Evolutionary conservation across 2,113 vertebrate species (phyloP).

Genomic region (Ploceus nigricollis): DNA sequence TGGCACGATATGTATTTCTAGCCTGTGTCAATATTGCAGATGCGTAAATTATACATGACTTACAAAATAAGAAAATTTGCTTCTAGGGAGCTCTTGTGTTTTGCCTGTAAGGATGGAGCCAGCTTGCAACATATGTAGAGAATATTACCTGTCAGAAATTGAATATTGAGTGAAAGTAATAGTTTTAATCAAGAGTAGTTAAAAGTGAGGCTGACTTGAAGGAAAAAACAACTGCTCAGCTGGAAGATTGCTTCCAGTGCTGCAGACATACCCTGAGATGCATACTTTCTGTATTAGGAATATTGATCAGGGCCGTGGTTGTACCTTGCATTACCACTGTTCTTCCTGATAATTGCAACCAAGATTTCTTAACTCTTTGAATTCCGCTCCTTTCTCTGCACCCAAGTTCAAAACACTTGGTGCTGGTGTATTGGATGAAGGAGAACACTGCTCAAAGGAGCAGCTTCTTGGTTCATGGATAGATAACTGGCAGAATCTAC

Average conservation of each 20-base stretch:
- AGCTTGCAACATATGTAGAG: background rate
- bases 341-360: background rate
- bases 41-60: background rate
- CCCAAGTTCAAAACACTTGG: background rate
- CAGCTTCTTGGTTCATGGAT: background rate
- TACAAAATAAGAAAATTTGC: background rate
- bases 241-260: background rate
- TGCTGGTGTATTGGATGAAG: background rate
- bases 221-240: background rate
- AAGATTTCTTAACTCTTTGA: background rate
- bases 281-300: background rate
- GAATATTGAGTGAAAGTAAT: conserved; percentile 31
- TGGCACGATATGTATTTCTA: background rate
- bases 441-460: background rate
- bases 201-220: background rate
- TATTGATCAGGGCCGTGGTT: background rate
- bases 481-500: background rate
- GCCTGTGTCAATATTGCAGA: background rate
- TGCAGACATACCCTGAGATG: background rate
- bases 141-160: conserved; percentile 28
- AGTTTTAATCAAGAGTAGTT: conserved; percentile 1
- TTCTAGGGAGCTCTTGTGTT: background rate
- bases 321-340: background rate
- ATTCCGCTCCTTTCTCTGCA: background rate
- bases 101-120: background rate